Evolutionary conservation across 2,113 vertebrate species (phyloP), one percentile per base, ranked within the genome.

Genomic region (Poecilia latipinna): DNA sequence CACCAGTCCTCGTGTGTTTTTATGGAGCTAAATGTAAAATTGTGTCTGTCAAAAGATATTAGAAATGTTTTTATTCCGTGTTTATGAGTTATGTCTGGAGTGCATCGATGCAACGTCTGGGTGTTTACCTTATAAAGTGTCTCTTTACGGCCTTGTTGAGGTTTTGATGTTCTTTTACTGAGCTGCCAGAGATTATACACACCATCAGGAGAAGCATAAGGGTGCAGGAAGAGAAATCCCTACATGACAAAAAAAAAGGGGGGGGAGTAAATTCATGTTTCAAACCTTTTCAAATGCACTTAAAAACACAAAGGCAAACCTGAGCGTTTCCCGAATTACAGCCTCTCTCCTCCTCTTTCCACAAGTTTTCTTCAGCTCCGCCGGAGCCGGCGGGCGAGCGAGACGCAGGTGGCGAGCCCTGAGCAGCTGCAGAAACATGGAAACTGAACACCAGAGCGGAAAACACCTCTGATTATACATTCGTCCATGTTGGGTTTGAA

Each of bases 51-150:
- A 65, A 70, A 65, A 48, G 28, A 73, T n/a, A 51, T 61, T 26
- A 61, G 1, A 29, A 11, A 22, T 1, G 12, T 13, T 13, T 66
- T 60, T 32, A 32, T 60, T 66, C 39, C 29, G 22, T 70, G 42
- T 61, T 67, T 13, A 35, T 39, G 62, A 65, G 15, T 8, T 15
- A 12, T 26, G 44, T 37, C 48, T 3, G 31, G 24, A 12, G 5
- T 51, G 28, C 64, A 11, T 29, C 2, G 3, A 26, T 26, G 64
- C 19, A 2, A 15, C 33, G 0, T 12, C 4, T 10, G 22, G 4
- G 24, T 5, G 19, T 75, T 93, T 93, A 96, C 96, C 93, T 90
- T 12, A 72, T 80, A 51, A 96, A 93, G 54, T 87, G 86, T 65
- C 82, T 83, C 57, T 68, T 90, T 63, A 96, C 42, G 11, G 93